Base-by-base conservation (phyloP, 64 coral and sea anemone species). In the Pocillopora damicornis region DNA sequence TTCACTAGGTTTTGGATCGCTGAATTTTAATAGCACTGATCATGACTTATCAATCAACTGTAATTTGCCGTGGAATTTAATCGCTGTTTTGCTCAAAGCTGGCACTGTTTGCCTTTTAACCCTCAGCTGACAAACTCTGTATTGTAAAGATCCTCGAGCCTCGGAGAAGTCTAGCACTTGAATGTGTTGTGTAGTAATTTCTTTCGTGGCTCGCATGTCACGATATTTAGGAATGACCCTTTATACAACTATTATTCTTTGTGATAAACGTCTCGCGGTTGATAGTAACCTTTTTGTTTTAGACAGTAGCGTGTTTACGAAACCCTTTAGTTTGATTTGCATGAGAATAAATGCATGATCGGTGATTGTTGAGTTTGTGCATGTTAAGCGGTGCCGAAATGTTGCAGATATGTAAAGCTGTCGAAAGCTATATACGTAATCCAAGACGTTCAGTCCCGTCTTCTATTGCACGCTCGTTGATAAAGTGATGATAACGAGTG, bases 311-410 rank as follows among this genome's bases (percentile, higher is more conserved):
- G 20, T 85, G 65, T 85, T 85, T 85, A 72, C 65, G 9, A 20
- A 85, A 71, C 81, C 38, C 81, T 85, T 85, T 58, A 72, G 81
- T 85, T 18, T 85, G 26, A 85, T 85, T 85, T 85, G 81, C 81
- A 85, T 85, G 61, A 85, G 81, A 85, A 85, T 85, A 85, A 73
- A 56, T 73, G 56, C 58, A 22, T 85, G 81, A 85, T 72, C 81
- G 64, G 16, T 10, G 17, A 30, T 85, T 72, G 42, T 85, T 85
- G 81, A 58, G 81, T 57, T 72, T 15, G 64, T 56, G 11, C 64
- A 73, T 85, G 65, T 72, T 66, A 35, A 38, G 15, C 62, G 17
- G 34, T 63, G 30, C 62, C 16, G 9, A 64, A 71, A 85, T 85
- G 81, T 73, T 85, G 51, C 81, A n/a, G 37, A 26, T 22, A 23